Conservation (phyloP, 2,113 vertebrate genomes). For the Serilophus lunatus region DNA sequence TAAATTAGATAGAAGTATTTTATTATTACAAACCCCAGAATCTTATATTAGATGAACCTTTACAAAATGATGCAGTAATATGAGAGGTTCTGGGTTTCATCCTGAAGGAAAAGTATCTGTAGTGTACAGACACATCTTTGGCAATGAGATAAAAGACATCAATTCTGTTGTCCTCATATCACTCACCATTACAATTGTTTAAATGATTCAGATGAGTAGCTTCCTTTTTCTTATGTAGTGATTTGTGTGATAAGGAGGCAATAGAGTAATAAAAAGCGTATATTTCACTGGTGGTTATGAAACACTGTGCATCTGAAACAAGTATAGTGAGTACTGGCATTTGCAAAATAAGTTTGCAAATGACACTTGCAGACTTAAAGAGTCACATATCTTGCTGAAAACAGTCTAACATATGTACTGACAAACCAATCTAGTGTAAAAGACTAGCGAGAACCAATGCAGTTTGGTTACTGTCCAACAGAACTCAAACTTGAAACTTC, state of each 20-base stretch:
- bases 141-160: neutral
- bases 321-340: neutral
- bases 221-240: neutral
- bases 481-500: neutral
- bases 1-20: neutral
- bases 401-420: neutral
- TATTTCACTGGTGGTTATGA: slow-evolving; percentile 12
- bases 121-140: neutral
- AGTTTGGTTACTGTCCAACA: neutral
- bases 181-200: neutral
- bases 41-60: neutral
- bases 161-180: neutral
- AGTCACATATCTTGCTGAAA: neutral
- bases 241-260: neutral
- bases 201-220: neutral
- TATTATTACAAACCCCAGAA: neutral
- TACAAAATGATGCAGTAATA: neutral
- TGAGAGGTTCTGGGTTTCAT: neutral
- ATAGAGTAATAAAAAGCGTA: neutral
- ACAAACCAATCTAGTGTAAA: neutral
- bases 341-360: neutral
- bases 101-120: neutral
- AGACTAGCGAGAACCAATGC: neutral
- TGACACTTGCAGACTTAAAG: neutral
- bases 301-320: neutral